Conservation (phyloP, 2,113 vertebrate genomes). For the Vimba vimba region DNA sequence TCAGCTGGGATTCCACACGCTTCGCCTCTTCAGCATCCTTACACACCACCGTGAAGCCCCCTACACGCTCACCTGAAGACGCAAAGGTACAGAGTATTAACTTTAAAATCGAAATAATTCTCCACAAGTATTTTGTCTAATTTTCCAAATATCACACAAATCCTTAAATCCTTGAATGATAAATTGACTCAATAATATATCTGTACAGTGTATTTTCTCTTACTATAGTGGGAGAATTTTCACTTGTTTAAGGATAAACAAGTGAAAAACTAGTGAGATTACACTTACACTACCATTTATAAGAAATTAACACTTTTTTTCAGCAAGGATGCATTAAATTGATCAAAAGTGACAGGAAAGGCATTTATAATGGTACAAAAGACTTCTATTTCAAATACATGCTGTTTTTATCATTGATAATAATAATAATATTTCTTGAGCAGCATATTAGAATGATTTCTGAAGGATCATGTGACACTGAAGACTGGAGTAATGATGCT, state of each 20-base stretch:
- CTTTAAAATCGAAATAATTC: background rate
- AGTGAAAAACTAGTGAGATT: background rate
- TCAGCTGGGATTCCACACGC: constrained; percentile 93
- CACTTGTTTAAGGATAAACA: background rate
- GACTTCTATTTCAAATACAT: background rate
- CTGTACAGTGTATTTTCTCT: background rate
- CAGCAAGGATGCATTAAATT: background rate
- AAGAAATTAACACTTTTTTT: background rate
- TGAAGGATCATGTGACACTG: background rate
- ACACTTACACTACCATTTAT: background rate
- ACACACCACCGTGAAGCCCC: constrained; percentile 93
- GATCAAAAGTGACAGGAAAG: background rate
- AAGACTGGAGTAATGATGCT: background rate
- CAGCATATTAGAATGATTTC: background rate
- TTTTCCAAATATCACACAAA: background rate
- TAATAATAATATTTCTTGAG: background rate
- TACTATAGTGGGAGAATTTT: background rate
- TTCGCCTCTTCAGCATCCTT: constrained; percentile 90
- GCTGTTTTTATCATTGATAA: background rate
- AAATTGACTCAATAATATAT: background rate
- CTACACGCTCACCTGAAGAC: constrained; percentile 90
- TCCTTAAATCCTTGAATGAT: background rate
- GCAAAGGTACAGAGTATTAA: background rate
- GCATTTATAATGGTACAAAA: background rate
- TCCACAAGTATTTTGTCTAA: background rate